A percentile compares a stretch with the other conserved stretches of the same genome.
Conservation (phyloP, 2,113 vertebrate species). For the Festucalex cinctus region DNA sequence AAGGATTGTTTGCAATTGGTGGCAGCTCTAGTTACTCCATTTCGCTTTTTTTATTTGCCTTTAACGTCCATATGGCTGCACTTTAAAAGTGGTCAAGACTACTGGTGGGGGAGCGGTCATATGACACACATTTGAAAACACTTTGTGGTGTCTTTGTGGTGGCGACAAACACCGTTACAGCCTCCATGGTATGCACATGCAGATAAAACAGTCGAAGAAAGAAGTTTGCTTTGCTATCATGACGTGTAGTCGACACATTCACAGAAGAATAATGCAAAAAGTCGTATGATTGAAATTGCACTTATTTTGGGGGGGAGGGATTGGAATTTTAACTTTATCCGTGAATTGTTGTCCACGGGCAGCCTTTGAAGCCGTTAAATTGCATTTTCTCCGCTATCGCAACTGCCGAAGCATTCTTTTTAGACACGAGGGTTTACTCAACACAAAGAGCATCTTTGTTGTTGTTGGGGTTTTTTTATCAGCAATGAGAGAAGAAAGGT, state of each 20-base stretch:
- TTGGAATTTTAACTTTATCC: too few species aligned
- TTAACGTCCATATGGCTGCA: slow-evolving; percentile 14
- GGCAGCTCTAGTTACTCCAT: too few species aligned
- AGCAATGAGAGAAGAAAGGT: slow-evolving; percentile 10
- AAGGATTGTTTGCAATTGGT: too few species aligned
- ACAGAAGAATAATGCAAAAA: too few species aligned
- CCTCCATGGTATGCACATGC: slow-evolving; percentile 27
- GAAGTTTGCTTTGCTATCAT: not conserved
- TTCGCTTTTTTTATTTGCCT: slow-evolving; percentile 11
- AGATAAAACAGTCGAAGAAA: slow-evolving; percentile 43
- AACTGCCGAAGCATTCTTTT: not conserved
- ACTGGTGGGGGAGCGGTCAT: slow-evolving; percentile 28
- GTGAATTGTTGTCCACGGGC: not conserved
- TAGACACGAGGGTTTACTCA: slow-evolving; percentile 15
- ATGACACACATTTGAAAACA: slow-evolving; percentile 58
- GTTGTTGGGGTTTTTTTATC: too few species aligned
- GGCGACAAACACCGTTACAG: slow-evolving; percentile 45
- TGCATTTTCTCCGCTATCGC: not conserved
- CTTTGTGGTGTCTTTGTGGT: slow-evolving; percentile 45
- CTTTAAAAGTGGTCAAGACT: slow-evolving; percentile 23
- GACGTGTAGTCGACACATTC: too few species aligned
- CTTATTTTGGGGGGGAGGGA: too few species aligned
- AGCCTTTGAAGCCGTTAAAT: slow-evolving; percentile 13
- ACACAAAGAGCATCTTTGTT: slow-evolving; percentile 4
- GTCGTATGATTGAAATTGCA: too few species aligned